These are phyloP conservation scores for Syritta pipiens DNA, from an alignment of 2,888 invertebrate species.

Conservation along the genomic window DNA sequence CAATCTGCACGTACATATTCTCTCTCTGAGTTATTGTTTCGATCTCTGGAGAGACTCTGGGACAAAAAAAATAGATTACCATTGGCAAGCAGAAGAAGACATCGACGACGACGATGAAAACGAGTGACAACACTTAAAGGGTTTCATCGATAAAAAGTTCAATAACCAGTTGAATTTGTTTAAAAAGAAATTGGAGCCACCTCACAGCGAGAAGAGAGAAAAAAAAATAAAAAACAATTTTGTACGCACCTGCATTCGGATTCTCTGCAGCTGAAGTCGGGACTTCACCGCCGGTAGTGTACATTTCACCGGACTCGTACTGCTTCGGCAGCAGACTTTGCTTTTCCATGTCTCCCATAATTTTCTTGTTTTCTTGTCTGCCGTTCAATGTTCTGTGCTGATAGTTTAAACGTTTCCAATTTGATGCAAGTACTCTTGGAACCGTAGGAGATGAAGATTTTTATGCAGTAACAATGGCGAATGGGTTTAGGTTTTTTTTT, in stretches of 20 bases:
- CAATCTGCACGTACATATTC: conserved; percentile 8
- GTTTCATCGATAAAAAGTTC: conserved; percentile 60
- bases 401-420: conserved; percentile 18
- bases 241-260: conserved; percentile 62
- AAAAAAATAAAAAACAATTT: conserved; percentile 7
- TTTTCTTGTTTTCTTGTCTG: not conserved
- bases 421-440: not conserved
- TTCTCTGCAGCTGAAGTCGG: conserved; percentile 47
- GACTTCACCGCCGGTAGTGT: conserved; percentile 70
- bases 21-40: not conserved
- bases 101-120: too few species aligned
- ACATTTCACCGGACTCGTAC: conserved; percentile 74
- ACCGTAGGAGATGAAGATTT: conserved; percentile 26
- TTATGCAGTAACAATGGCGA: conserved; percentile 65
- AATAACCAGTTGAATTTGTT: conserved; percentile 60
- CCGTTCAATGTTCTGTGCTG: not conserved
- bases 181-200: too few species aligned
- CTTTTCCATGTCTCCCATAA: conserved; percentile 78
- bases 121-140: conserved; percentile 48
- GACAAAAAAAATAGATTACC: conserved; percentile 2
- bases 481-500: conserved; percentile 33
- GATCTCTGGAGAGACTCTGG: not conserved
- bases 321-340: conserved; percentile 75
- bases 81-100: conserved; percentile 11
- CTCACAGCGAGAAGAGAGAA: not conserved